Base-by-base conservation (phyloP, 2,797 vertebrate genomes). In the Pipistrellus nathusii region DNA sequence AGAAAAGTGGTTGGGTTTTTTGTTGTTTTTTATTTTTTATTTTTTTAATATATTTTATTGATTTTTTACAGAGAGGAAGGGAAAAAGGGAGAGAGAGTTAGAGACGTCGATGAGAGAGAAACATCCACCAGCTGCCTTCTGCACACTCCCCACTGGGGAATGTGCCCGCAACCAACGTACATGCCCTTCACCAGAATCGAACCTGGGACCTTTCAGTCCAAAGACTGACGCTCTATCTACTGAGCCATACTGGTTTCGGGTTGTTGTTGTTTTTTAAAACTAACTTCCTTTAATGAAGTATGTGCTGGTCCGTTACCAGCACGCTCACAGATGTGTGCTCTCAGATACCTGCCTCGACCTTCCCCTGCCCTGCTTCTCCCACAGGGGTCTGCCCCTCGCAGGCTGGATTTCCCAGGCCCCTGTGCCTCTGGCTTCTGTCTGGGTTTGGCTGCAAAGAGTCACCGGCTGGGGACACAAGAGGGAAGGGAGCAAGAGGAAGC, bases 381-480 rank as follows among this genome's bases (percentile, higher is more conserved):
- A 10, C 10, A 14, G 23, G 53, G 2, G 6, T 59, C 30, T 81
- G 12, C 55, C 11, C 35, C 30, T n/a, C 32, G 35, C 0, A 23
- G 55, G 32, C 38, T 59, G 10, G 72, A 12, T 35, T 55, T 41
- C 71, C 62, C 69, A 53, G 86, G 30, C 35, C 51, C 48, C 25
- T 21, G 6, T 17, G 11, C 18, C 6, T 30, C 17, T 35, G 38
- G 20, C 75, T 62, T 86, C 85, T 32, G 32, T 57, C 73, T 88
- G 80, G 53, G 12, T 72, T 83, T 91, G 85, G 35, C 84, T 81
- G 64, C n/a, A 48, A 21, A 20, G 69, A 75, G 44, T n/a, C 51
- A 3, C 18, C 69, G 64, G 73, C 44, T 5, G 0, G 8, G 35
- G 10, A 23, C 85, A 59, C 0, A 2, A 27, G 21, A 57, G 18